Evolutionary conservation across 2,113 vertebrate genomes (phyloP).

Genomic region (Acrocephalus arundinaceus): DNA sequence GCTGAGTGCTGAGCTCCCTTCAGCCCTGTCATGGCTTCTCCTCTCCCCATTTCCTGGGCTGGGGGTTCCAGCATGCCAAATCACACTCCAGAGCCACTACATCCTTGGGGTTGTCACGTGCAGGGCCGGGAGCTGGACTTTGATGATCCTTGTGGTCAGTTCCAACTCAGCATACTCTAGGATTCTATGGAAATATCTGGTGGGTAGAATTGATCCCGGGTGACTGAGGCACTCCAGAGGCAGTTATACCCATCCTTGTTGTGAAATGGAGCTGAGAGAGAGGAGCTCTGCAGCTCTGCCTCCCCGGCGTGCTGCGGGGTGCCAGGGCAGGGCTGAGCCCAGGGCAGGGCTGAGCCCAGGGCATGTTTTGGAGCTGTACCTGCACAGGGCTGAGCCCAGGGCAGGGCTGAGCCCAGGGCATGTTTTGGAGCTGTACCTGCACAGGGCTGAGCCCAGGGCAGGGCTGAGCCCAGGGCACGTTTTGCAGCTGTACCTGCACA

Average conservation of each 20-base stretch:
- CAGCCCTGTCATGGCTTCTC: background rate
- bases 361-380: too few relatives aligned
- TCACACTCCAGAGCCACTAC: background rate
- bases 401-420: too few relatives aligned
- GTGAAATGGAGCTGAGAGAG: background rate
- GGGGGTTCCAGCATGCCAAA: background rate
- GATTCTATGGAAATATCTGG: background rate
- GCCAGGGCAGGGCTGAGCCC: background rate
- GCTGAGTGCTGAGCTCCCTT: background rate
- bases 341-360: background rate
- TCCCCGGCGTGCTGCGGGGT: rapidly evolving
- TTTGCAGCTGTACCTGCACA: conserved; percentile 85
- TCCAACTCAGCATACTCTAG: background rate
- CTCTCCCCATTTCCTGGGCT: background rate
- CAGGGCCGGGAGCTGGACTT: background rate
- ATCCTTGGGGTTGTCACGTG: background rate
- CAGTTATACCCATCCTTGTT: background rate
- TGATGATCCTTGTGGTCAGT: background rate
- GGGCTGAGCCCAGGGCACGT: background rate
- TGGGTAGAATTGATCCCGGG: background rate
- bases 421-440: too few relatives aligned
- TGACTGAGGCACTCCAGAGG: background rate
- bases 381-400: too few relatives aligned
- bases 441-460: too few relatives aligned
- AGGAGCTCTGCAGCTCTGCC: background rate